Evolutionary conservation across 2,113 vertebrate species (phyloP).

Genomic region (Blennius ocellaris): DNA sequence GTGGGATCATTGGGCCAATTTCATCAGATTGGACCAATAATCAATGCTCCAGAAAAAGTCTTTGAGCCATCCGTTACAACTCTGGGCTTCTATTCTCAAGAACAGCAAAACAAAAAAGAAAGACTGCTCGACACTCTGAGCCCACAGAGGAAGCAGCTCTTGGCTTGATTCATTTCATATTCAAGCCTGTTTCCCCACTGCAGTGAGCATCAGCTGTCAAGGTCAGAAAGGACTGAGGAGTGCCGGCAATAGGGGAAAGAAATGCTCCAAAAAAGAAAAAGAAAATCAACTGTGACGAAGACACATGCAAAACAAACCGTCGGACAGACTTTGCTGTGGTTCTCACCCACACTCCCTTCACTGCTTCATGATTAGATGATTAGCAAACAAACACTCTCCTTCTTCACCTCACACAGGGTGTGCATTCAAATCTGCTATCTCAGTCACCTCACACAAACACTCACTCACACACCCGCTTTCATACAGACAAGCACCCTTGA

Average conservation of each 20-base stretch:
- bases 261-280: conserved; percentile 9
- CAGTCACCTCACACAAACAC: conserved; percentile 52
- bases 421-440: conserved; percentile 56
- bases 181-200: conserved; percentile 34
- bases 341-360: neutral
- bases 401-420: conserved; percentile 40
- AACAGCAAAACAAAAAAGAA: conserved; percentile 13
- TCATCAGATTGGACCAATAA: conserved; percentile 39
- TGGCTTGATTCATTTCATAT: conserved; percentile 31
- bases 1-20: conserved; percentile 20
- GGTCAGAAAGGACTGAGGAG: conserved; percentile 51
- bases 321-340: too few species aligned
- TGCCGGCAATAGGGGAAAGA: conserved; percentile 3
- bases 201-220: conserved; percentile 60
- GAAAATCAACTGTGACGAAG: conserved; percentile 9
- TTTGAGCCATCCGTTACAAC: conserved; percentile 3
- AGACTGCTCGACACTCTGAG: conserved; percentile 20
- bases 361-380: conserved; percentile 32
- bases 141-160: conserved; percentile 42
- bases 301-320: conserved; percentile 4
- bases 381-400: conserved; percentile 58
- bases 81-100: conserved; percentile 24
- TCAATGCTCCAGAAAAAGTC: conserved; percentile 37
- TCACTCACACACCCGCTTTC: conserved; percentile 45
- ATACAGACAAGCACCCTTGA: conserved; percentile 36